Base-by-base conservation (phyloP, 2,797 vertebrate genomes). In the Babyrousa celebensis region DNA sequence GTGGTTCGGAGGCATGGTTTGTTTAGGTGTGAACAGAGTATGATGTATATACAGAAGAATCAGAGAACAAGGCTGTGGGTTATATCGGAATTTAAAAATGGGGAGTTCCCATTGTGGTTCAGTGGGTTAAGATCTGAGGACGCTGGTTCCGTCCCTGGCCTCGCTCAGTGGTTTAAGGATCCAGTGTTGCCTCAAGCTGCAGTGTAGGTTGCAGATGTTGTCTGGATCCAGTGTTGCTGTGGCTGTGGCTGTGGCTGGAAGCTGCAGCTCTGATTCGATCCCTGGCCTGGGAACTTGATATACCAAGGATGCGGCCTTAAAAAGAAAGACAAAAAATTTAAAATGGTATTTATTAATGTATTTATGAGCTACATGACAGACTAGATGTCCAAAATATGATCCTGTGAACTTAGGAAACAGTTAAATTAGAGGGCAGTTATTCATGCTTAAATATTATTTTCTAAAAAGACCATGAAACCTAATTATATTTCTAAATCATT, bases 381-480 rank as follows among this genome's bases (percentile, higher is more conserved):
- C 15, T 29, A 71, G 17, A 80, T 90, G 52, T 40, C 25, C 82
- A 94, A 88, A 96, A 75, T 70, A 36, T 83, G 67, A 68, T 27
- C 60, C 29, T 90, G 83, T 90, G 72, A 92, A 85, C 18, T 62
- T 85, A 78, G 40, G 25, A 83, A 93, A 25, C 29, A 94, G 56
- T 84, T 75, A 87, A 93, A 7, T 40, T 48, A 95, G 18, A 88
- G 17, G 17, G 27, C 25, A 56, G 9, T 91, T 89, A 65, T 79
- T 95, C 32, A 29, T 83, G 10, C 83, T 94, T 93, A 56, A 79
- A 65, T 82, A 65, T 75, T 92, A 10, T 87, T 91, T 91, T 68
- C 32, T 67, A 40, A 84, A 60, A 25, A 85, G 58, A 23, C 48
- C 40, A 52, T n/a, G 48, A 75, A 71, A 3, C 20, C 18, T 52